These are phyloP conservation scores for Aphis craccivora DNA, from an alignment of 1,140 invertebrate genomes.

Conservation along the genomic window DNA sequence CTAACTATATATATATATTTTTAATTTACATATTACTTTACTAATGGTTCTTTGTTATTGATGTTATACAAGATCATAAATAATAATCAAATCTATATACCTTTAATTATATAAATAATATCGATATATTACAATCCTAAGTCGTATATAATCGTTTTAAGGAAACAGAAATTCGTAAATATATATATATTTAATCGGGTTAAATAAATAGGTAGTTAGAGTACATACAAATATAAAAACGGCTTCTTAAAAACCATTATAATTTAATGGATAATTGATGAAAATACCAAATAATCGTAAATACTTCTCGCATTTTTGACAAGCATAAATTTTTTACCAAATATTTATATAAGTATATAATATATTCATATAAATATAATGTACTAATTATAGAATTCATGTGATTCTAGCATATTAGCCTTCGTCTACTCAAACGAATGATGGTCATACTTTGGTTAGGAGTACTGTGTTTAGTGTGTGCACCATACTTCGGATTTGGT, in stretches of 20 bases:
- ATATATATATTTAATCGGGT: not conserved
- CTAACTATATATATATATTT: too few species aligned
- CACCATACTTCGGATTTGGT: constrained; percentile 81
- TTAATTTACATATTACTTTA: too few species aligned
- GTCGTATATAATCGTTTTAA: not conserved
- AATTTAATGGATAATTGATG: not conserved
- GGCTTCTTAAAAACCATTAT: not conserved
- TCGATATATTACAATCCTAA: not conserved
- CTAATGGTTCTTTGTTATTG: too few species aligned
- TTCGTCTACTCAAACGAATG: constrained; percentile 75
- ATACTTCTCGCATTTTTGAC: not conserved
- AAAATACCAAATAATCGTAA: not conserved
- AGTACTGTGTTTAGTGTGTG: constrained; percentile 74
- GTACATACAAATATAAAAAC: not conserved
- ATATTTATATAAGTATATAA: not conserved
- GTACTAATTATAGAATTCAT: not conserved
- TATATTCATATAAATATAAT: not conserved
- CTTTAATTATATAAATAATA: not conserved
- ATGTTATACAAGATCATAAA: too few species aligned
- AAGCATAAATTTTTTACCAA: not conserved
- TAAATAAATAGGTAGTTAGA: not conserved
- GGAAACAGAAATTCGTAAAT: not conserved
- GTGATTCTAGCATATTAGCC: constrained; percentile 78
- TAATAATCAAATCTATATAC: too few species aligned
- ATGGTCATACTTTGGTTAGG: constrained; percentile 75